A percentile compares a stretch with the other conserved stretches of the same genome.
Conservation (phyloP, 2,113 vertebrate species). For the Amia ocellicauda region DNA sequence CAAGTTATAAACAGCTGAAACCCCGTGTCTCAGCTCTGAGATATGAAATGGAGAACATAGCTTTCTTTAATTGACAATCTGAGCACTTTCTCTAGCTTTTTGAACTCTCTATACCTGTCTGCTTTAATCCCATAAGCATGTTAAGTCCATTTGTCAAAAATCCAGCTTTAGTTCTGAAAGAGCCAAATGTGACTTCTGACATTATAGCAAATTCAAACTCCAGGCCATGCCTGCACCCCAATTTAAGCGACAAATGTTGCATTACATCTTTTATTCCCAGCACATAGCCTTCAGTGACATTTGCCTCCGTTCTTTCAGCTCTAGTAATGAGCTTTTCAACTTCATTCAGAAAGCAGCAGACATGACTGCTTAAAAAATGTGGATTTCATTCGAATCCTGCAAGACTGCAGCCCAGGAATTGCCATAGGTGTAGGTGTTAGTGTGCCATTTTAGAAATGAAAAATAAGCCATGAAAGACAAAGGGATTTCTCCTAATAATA, state of each 20-base stretch:
- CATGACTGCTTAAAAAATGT: neutral
- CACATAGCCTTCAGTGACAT: neutral
- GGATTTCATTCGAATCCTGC: no score
- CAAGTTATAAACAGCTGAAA: no score
- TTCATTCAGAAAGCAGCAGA: neutral
- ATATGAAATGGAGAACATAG: neutral
- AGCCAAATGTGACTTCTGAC: conserved; percentile 7
- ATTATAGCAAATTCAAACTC: conserved; percentile 21
- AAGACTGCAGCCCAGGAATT: no score
- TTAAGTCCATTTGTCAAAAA: neutral
- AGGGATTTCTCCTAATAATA: no score
- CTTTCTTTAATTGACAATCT: conserved; percentile 15
- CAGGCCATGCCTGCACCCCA: neutral
- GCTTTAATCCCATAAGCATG: neutral
- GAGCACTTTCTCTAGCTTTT: neutral
- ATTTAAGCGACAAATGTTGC: conserved; percentile 28
- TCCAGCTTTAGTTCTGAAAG: neutral
- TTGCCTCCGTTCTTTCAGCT: neutral
- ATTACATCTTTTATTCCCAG: neutral
- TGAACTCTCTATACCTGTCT: no score
- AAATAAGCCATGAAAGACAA: no score
- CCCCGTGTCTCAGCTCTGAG: no score
- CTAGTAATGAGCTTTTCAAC: neutral
- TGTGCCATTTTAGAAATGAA: no score
- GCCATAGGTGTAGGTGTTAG: no score